Evolutionary conservation across 53 echinoderm and acorn worm genomes (phyloP), one percentile per base, ranked within the genome.

Genomic region (Zoroaster sp.): DNA sequence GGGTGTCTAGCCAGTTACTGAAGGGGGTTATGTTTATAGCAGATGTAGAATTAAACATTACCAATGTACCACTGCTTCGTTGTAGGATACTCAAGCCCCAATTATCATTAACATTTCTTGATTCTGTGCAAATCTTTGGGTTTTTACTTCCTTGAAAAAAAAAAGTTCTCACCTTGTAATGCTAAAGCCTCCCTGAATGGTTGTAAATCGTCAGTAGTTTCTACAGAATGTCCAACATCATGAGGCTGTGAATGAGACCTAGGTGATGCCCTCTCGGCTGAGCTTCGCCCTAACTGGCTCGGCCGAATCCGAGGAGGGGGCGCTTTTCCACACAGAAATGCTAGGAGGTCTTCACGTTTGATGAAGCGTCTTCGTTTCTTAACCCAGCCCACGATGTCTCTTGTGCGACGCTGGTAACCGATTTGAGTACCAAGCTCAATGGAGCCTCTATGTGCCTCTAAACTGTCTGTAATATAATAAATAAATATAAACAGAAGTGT

Each of bases 171-270:
- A 97, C 97, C 97, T 80, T 97, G 97, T 41, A 97, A 86, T 69
- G 97, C 97, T 87, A 97, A 80, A 40, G 97, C 97, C 63, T 97
- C 97, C 51, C 97, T 93, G 47, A 97, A 97, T 17, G 97, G 93
- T 53, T 95, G 95, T 45, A 97, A 85, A 66, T 94, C 95, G 76
- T 94, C 93, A 4, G 72, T 91, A 38, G 97, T 68, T 40, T 95
- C 94, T 45, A 72, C 80, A 23, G 83, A 13, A 49, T 87, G 87
- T 41, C 73, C 79, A 32, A 80, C 91, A 33, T 95, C 95, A 36
- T 93, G 95, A 10, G 92, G 83, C 38, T 92, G 95, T 11, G 97
- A 88, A 76, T 92, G 94, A 33, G 92, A 73, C 52, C 97, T 55
- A 1, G 97, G 97, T 21, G 97, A 97, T 4, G 95, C 85, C 31